A percentile compares a stretch with the other conserved stretches of the same genome.
Evolutionary conservation across 2,888 invertebrate species (phyloP).

Genomic region (Coremacera marginata): DNA sequence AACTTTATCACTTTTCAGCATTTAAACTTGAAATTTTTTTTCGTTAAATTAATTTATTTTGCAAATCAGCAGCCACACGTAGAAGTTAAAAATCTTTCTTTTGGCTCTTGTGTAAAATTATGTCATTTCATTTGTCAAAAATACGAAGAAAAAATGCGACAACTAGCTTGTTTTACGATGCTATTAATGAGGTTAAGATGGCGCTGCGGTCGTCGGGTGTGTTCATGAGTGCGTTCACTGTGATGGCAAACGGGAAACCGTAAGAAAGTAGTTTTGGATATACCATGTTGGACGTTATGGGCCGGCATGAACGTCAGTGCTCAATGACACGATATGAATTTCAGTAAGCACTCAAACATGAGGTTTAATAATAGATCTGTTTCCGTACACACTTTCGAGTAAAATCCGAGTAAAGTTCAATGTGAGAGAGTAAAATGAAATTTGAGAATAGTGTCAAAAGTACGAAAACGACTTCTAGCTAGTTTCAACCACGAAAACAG

Average conservation of each 20-base stretch:
- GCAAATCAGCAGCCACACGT: conserved; percentile 32
- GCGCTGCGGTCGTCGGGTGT: background rate
- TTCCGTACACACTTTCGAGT: no score
- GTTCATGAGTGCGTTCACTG: conserved; percentile 3
- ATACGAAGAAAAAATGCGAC: conserved; percentile 17
- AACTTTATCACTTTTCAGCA: conserved; percentile 28
- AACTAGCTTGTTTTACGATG: background rate
- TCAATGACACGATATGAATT: no score
- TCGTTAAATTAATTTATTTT: conserved; percentile 29
- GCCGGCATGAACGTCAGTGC: no score
- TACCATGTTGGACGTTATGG: no score
- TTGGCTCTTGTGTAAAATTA: conserved; percentile 41
- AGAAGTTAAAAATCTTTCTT: conserved; percentile 30
- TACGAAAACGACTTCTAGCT: no score
- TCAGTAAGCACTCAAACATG: no score
- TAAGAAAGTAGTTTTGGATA: background rate
- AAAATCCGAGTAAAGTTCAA: no score
- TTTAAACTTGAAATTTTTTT: conserved; percentile 15
- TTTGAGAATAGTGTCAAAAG: no score
- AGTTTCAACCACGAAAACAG: no score
- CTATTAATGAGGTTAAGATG: background rate
- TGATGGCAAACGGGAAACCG: background rate
- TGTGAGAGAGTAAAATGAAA: no score
- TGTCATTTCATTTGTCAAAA: conserved; percentile 45
- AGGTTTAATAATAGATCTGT: no score